Conservation (phyloP, 2,797 vertebrate species). For the Siniperca obscura region DNA sequence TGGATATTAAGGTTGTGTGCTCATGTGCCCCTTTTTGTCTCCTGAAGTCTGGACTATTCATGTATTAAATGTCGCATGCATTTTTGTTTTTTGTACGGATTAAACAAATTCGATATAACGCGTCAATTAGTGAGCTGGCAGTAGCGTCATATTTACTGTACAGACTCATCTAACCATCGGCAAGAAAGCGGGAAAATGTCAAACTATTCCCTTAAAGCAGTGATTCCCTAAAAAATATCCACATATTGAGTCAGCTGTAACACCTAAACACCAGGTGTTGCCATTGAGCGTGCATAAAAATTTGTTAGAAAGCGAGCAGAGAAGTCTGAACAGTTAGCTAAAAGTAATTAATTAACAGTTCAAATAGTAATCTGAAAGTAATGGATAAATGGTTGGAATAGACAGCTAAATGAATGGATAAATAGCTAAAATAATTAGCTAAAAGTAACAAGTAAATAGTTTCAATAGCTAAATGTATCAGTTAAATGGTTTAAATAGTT, state of each 20-base stretch:
- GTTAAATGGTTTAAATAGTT: too few relatives aligned
- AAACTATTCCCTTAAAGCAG: not conserved
- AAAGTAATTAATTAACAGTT: too few relatives aligned
- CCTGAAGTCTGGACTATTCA: not conserved
- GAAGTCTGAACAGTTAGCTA: too few relatives aligned
- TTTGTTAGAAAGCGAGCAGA: too few relatives aligned
- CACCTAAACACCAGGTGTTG: not conserved
- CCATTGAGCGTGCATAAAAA: too few relatives aligned
- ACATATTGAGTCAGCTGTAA: not conserved
- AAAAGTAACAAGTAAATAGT: too few relatives aligned
- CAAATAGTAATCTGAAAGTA: too few relatives aligned
- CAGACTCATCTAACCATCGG: not conserved
- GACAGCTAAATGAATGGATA: too few relatives aligned
- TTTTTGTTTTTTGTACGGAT: not conserved
- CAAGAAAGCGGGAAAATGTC: not conserved
- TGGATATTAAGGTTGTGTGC: slow-evolving; percentile 14
- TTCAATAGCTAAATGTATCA: too few relatives aligned
- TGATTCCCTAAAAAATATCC: not conserved
- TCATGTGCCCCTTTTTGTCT: not conserved
- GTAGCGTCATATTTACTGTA: not conserved
- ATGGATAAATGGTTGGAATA: too few relatives aligned
- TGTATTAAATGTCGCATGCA: not conserved
- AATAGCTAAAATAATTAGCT: not conserved
- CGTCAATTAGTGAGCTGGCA: not conserved
- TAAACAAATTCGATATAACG: not conserved